Conservation (phyloP, 2,113 vertebrate genomes). For the Tupaia tana region DNA sequence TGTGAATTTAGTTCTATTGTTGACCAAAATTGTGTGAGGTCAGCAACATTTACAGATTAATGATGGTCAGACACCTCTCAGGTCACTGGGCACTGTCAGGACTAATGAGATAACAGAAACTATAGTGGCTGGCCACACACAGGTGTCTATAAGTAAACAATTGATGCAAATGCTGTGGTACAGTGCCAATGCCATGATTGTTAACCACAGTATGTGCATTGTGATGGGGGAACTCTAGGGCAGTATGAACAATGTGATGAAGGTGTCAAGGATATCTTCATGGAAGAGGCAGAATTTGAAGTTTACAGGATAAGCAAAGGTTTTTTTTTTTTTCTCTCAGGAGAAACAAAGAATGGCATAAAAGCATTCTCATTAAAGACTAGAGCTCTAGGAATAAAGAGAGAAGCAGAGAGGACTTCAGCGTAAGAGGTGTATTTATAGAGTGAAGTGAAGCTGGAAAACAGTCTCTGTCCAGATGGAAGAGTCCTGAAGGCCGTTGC, state of each 20-base stretch:
- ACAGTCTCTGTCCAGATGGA: neutral
- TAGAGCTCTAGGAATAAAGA: neutral
- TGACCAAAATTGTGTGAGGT: neutral
- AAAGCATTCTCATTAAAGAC: neutral
- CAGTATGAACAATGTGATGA: neutral
- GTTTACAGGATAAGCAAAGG: neutral
- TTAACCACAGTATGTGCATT: neutral
- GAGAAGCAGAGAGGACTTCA: neutral
- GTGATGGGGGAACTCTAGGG: neutral
- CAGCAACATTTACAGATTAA: neutral
- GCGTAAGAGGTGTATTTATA: accelerated
- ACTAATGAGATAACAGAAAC: neutral
- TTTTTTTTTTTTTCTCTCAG: too few species aligned
- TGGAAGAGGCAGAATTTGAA: neutral
- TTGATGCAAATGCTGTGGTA: too few species aligned
- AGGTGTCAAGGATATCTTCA: neutral
- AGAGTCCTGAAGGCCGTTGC: neutral
- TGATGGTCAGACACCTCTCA: neutral
- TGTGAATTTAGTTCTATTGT: neutral
- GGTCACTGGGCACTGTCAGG: accelerated
- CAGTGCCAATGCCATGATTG: neutral
- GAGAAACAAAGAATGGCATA: neutral
- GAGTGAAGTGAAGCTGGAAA: neutral
- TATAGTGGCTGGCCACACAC: neutral
- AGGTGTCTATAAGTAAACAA: neutral